Base-by-base conservation (phyloP, 2,113 vertebrate species). In the Nerophis ophidion region DNA sequence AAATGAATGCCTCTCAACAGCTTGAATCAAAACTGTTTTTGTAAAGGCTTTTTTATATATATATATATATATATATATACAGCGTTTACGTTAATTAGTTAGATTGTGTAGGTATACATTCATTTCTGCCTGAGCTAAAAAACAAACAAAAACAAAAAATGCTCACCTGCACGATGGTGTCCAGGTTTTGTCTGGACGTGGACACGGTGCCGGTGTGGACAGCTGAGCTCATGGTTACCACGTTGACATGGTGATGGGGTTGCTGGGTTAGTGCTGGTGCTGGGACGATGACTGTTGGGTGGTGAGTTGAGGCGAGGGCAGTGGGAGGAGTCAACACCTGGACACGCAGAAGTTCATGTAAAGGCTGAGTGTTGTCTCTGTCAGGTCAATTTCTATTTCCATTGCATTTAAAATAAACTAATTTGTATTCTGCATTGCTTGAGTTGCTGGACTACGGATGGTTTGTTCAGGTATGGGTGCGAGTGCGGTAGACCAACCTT, bases 141-240 rank as follows among this genome's bases (percentile, higher is more conserved):
- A 10, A 55, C 9, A 5, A 4, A 40, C n/a, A 40, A 16, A 10
- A 8, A 55, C 10, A 5, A 4, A 26, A 33, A 42, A 38, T 13
- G 48, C 59, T 8, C 73, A 99, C 97, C 95, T 98, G 97, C 84
- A 99, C 97, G 0, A 99, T 99, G 65, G 97, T 98, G 85, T 99
- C 97, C 86, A 99, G 89, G 84, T 99, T 99, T 87, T 99, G 97
- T 86, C 97, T 92, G 72, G 96, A 99, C 0, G 97, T 98, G 52
- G 96, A 98, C 70, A 94, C 91, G 1, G 94, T 92, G 90, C 93
- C 96, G 90, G 94, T 94, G 84, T 96, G 93, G 0, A 88, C 93
- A 70, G 95, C 88, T 0, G 95, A 93, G 68, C 95, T 95, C 94
- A 96, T 94, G 74, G 96, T 97, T 80, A 98, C 96, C 75, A 97